phyloP scores from a whole-genome alignment of 2,888 invertebrate species.

The Phyllotreta striolata region DNA sequence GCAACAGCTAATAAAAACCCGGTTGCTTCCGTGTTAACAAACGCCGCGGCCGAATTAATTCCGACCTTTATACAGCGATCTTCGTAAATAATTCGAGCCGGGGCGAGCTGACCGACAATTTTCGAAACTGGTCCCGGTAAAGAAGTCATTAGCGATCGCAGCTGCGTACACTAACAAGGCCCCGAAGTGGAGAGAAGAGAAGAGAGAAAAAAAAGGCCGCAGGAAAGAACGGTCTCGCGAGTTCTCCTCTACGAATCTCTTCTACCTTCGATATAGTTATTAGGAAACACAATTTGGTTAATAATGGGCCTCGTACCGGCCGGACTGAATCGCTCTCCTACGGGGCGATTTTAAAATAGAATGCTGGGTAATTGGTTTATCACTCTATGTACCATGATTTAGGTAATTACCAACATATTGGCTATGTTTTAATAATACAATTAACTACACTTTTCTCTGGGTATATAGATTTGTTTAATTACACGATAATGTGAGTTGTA shows the following conservation, averaged over 20 bases:
- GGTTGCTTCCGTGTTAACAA: slow-evolving; percentile 6
- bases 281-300: slow-evolving; percentile 47
- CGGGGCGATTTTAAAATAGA: too few species aligned
- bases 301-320: slow-evolving; percentile 39
- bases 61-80: neutral
- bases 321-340: too few species aligned
- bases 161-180: slow-evolving; percentile 47
- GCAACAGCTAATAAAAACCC: slow-evolving; percentile 2
- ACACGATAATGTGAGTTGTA: neutral
- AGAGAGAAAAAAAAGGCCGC: too few species aligned
- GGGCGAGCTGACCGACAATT: slow-evolving; percentile 25
- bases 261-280: slow-evolving; percentile 49
- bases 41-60: slow-evolving; percentile 3
- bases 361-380: too few species aligned
- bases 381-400: too few species aligned
- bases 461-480: too few species aligned
- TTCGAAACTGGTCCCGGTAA: slow-evolving; percentile 33
- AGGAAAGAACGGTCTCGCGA: neutral
- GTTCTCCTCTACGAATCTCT: slow-evolving; percentile 27
- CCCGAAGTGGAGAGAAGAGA: slow-evolving; percentile 33
- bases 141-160: slow-evolving; percentile 47
- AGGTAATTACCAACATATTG: too few species aligned
- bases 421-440: too few species aligned
- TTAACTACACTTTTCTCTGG: too few species aligned
- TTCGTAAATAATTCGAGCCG: slow-evolving; percentile 8